These are phyloP conservation scores for Saccostrea cuccullata DNA, from an alignment of 1,140 invertebrate species.

Conservation along the genomic window DNA sequence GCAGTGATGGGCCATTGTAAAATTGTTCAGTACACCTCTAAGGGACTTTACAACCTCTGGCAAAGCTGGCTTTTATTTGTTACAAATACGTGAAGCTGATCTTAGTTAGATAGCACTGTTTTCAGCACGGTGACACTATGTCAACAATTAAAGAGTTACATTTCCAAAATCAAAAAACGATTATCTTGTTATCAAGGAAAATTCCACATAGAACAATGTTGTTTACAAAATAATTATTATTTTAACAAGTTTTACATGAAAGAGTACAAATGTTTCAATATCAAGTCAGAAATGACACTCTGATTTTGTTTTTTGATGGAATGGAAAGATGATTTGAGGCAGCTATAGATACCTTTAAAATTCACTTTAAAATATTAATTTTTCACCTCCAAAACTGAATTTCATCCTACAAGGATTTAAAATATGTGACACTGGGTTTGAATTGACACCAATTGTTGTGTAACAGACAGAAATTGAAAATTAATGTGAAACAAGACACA, in stretches of 20 bases:
- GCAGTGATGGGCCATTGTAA: slow-evolving; percentile 28
- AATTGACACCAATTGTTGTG: neutral
- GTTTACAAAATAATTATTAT: too few species aligned
- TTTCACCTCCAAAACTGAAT: neutral
- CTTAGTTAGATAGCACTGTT: neutral
- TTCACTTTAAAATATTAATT: neutral
- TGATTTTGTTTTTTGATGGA: too few species aligned
- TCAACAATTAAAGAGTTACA: neutral
- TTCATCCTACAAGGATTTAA: neutral
- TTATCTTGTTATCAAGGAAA: slow-evolving; percentile 31
- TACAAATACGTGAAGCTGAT: slow-evolving; percentile 36
- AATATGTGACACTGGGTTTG: neutral
- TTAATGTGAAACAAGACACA: slow-evolving; percentile 6
- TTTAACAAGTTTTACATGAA: too few species aligned
- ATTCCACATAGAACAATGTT: neutral
- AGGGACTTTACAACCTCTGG: slow-evolving; percentile 19
- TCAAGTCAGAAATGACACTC: too few species aligned
- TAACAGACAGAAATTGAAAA: neutral
- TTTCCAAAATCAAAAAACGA: neutral
- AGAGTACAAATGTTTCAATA: too few species aligned
- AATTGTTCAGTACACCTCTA: neutral
- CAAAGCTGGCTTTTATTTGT: slow-evolving; percentile 1
- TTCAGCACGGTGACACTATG: neutral
- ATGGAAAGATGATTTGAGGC: too few species aligned
- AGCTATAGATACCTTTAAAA: neutral